Evolutionary conservation across 2,113 vertebrate genomes (phyloP).

Genomic region (Ivindomyrus marchei): DNA sequence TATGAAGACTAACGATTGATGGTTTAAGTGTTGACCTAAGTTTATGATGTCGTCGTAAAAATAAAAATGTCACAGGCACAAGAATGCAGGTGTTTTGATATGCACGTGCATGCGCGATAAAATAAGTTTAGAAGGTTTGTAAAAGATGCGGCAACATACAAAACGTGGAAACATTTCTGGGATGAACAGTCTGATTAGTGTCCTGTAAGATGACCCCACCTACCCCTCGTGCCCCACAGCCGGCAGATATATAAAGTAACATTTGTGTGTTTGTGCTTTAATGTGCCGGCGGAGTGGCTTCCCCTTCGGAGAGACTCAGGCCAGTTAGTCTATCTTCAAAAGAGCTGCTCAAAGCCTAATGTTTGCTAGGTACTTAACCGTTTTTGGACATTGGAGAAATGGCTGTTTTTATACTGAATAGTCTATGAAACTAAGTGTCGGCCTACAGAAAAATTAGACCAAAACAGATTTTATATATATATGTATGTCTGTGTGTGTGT

Average conservation of each 20-base stretch:
- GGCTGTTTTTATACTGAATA: too few relatives aligned
- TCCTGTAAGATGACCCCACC: not conserved
- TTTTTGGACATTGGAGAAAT: too few relatives aligned
- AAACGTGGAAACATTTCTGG: not conserved
- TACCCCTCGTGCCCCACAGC: too few relatives aligned
- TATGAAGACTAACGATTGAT: not conserved
- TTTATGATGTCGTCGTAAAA: not conserved
- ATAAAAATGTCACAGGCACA: not conserved
- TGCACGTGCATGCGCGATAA: not conserved
- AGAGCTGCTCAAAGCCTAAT: conserved; percentile 45
- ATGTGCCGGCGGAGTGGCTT: conserved; percentile 49
- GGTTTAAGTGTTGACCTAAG: not conserved
- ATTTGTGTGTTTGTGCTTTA: conserved; percentile 51
- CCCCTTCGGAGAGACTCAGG: conserved; percentile 18
- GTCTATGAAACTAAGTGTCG: too few relatives aligned
- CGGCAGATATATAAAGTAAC: not conserved
- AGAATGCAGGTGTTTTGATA: not conserved
- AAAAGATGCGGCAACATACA: not conserved
- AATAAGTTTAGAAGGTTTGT: not conserved
- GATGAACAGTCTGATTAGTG: not conserved
- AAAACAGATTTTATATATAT: too few relatives aligned
- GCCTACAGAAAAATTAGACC: too few relatives aligned
- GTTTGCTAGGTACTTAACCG: conserved; percentile 15
- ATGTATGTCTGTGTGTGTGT: too few relatives aligned
- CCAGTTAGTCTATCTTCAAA: conserved; percentile 59